Conservation (phyloP, 2,888 invertebrate species). For the Euplexia lucipara region DNA sequence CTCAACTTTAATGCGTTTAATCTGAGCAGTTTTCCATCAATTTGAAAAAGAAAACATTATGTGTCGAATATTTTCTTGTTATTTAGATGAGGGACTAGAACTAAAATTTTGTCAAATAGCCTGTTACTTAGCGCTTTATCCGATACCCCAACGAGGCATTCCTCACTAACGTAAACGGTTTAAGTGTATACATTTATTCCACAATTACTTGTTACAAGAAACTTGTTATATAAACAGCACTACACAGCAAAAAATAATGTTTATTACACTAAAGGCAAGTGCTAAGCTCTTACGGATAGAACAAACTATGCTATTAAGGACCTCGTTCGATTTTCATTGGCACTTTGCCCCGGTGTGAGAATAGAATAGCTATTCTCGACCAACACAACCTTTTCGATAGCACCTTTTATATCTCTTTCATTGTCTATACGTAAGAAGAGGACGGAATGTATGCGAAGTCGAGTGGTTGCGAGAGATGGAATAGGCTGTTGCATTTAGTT, state of each 20-base stretch:
- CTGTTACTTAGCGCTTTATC: too few species aligned
- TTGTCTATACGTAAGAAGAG: conserved; percentile 23
- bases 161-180: conserved; percentile 17
- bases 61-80: too few species aligned
- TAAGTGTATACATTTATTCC: conserved; percentile 28
- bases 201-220: conserved; percentile 36
- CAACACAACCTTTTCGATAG: conserved; percentile 54
- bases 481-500: conserved; percentile 58
- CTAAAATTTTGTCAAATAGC: too few species aligned
- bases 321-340: conserved; percentile 73
- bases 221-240: conserved; percentile 57
- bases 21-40: too few species aligned
- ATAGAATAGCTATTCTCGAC: conserved; percentile 41
- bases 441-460: conserved; percentile 34
- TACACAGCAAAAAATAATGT: conserved; percentile 73
- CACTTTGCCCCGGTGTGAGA: conserved; percentile 59
- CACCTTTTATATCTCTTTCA: conserved; percentile 48
- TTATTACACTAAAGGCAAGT: conserved; percentile 72
- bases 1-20: too few species aligned
- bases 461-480: conserved; percentile 35
- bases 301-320: conserved; percentile 70
- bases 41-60: too few species aligned
- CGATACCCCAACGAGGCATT: too few species aligned
- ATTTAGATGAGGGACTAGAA: too few species aligned
- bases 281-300: conserved; percentile 70